phyloP scores from a whole-genome alignment of 2,797 vertebrate genomes.

The Clarias laeviceps region DNA sequence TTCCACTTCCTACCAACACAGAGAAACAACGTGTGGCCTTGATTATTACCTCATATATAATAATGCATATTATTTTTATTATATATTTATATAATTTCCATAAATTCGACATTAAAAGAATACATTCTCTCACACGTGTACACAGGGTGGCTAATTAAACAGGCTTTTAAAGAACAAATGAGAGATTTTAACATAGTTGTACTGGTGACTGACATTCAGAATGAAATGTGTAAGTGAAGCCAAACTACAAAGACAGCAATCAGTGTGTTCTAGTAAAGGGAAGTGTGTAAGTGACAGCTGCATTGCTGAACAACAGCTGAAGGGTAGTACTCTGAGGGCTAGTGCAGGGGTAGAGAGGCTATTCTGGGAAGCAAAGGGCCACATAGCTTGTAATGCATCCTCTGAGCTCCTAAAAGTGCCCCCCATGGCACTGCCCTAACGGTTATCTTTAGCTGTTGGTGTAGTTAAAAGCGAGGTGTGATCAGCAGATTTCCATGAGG shows the following conservation, averaged over 20 bases:
- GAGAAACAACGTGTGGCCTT: background rate
- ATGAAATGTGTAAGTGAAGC: background rate
- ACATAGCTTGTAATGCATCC: conserved; percentile 77
- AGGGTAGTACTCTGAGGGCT: conserved; percentile 42
- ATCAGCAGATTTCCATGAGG: conserved; percentile 72
- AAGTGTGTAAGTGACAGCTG: conserved; percentile 70
- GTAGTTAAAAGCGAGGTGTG: conserved; percentile 70
- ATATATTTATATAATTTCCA: too few species aligned
- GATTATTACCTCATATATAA: too few species aligned
- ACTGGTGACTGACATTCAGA: background rate
- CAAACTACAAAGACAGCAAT: conserved; percentile 61
- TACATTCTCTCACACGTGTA: too few species aligned
- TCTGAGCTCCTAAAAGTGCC: conserved; percentile 53
- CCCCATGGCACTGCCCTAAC: conserved; percentile 46
- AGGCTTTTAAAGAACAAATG: background rate
- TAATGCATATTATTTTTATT: too few species aligned
- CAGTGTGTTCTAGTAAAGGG: conserved; percentile 34
- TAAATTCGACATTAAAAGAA: too few species aligned
- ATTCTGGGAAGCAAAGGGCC: conserved; percentile 72
- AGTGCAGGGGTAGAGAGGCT: conserved; percentile 56
- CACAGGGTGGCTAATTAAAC: background rate
- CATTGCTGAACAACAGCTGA: conserved; percentile 74
- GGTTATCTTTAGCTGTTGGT: conserved; percentile 75
- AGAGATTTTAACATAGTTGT: background rate
- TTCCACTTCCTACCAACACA: conserved; percentile 81